A percentile compares a stretch with the other conserved stretches of the same genome.
Conservation (phyloP, 30 jellyfish, hydroid and myxozoan genomes). For the Aurelia aurita complex sp. Pacific region DNA sequence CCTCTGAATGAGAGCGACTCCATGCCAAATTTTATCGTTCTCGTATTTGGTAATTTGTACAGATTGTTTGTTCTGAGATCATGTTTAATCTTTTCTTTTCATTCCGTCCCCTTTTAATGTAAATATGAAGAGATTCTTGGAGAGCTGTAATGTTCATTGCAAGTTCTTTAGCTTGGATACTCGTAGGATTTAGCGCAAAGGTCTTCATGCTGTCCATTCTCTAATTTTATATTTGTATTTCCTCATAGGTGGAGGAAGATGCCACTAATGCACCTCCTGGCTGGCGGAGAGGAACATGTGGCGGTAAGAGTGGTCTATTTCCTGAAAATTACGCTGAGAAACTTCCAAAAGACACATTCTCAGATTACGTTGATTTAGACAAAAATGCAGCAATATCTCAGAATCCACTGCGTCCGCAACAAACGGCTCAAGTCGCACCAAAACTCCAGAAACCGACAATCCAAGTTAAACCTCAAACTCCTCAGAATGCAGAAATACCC, state of each 20-base stretch:
- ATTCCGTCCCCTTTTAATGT: no score
- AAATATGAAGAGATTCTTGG: no score
- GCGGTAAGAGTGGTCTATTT: constrained; percentile 81
- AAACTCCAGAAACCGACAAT: background rate
- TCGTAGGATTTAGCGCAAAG: no score
- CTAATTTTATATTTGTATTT: background rate
- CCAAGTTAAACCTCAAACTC: background rate
- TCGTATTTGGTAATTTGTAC: background rate
- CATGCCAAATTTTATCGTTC: no score
- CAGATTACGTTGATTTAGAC: constrained; percentile 95
- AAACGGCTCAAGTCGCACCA: background rate
- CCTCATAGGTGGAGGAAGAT: constrained; percentile 84
- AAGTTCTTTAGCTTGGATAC: no score
- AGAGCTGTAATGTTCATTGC: no score
- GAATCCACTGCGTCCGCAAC: no score
- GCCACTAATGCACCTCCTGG: constrained; percentile 91
- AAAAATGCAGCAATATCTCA: constrained; percentile 64
- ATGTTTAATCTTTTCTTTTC: background rate
- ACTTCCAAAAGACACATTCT: constrained; percentile 67
- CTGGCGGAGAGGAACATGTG: constrained; percentile 87
- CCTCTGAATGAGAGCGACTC: no score
- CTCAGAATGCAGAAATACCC: background rate
- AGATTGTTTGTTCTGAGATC: background rate
- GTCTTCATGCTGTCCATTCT: no score
- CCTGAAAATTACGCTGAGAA: constrained; percentile 90